These are phyloP conservation scores for Anguilla japonica DNA, from an alignment of 2,113 vertebrate genomes.

Conservation along the genomic window DNA sequence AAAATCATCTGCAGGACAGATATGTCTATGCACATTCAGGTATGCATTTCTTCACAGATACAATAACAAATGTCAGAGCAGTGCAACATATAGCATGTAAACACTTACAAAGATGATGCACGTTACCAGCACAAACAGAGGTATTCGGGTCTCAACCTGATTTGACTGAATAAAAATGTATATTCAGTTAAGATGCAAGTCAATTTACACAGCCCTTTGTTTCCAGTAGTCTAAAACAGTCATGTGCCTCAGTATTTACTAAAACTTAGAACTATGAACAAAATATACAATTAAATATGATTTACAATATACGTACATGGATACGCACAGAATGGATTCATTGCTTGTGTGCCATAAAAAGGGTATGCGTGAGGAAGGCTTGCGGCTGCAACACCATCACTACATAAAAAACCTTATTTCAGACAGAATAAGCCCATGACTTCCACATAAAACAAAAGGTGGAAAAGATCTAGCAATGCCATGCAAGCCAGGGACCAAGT, in stretches of 20 bases:
- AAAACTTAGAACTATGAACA: not conserved
- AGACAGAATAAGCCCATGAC: not conserved
- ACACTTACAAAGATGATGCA: constrained; percentile 3
- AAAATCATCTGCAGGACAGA: not conserved
- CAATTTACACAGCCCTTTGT: not conserved
- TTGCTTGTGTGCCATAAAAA: not conserved
- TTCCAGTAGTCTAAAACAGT: not conserved
- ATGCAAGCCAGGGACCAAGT: not conserved
- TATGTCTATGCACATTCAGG: not conserved
- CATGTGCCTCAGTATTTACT: not conserved
- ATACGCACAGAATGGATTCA: not conserved
- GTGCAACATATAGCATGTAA: not conserved
- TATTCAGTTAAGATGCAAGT: not conserved
- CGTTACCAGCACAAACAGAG: not conserved
- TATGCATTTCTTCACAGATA: not conserved
- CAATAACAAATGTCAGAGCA: not conserved
- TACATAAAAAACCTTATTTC: not conserved
- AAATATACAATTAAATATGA: not conserved
- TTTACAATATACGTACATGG: not conserved
- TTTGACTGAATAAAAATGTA: not conserved
- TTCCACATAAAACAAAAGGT: not conserved
- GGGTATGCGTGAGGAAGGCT: not conserved
- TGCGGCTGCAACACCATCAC: not conserved
- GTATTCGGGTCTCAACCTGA: not conserved
- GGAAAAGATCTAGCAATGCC: not conserved